A percentile compares a stretch with the other conserved stretches of the same genome.
phyloP scores from a whole-genome alignment of 2,113 vertebrate species.

The Phylloscopus trochiloides region DNA sequence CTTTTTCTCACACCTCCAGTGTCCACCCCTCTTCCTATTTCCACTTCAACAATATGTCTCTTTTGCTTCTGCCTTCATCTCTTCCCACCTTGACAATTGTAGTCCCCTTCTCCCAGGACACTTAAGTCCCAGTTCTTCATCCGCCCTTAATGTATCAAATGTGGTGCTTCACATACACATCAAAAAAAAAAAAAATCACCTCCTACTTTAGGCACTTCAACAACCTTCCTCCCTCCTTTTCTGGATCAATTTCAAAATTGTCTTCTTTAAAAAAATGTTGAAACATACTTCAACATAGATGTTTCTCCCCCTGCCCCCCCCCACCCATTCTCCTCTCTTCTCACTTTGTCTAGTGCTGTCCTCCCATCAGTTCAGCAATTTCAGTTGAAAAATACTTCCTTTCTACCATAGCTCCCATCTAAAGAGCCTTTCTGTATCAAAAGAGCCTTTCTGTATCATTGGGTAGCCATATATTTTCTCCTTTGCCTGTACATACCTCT shows the following conservation, averaged over 20 bases:
- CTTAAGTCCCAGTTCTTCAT: background rate
- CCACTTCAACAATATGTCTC: background rate
- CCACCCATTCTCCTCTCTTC: background rate
- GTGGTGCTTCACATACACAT: background rate
- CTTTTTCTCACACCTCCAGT: background rate
- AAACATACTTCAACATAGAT: background rate
- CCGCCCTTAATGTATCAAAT: background rate
- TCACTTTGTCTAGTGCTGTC: background rate
- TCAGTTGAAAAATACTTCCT: slow-evolving; percentile 5
- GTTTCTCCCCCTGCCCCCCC: rapidly evolving
- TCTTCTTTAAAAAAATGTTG: background rate
- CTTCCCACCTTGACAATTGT: background rate
- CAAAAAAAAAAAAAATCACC: background rate
- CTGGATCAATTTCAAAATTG: background rate
- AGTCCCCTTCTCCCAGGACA: background rate
- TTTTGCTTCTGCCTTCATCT: background rate
- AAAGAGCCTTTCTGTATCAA: background rate
- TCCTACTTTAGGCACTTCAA: background rate
- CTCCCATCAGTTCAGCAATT: background rate
- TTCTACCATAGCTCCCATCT: background rate
- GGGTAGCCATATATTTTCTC: slow-evolving; percentile 39
- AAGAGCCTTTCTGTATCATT: slow-evolving; percentile 27
- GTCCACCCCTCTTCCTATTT: background rate
- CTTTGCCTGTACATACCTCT: slow-evolving; percentile 34
- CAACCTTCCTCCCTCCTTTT: background rate